Conservation (phyloP, 2,113 vertebrate species). For the Saguinus midas region DNA sequence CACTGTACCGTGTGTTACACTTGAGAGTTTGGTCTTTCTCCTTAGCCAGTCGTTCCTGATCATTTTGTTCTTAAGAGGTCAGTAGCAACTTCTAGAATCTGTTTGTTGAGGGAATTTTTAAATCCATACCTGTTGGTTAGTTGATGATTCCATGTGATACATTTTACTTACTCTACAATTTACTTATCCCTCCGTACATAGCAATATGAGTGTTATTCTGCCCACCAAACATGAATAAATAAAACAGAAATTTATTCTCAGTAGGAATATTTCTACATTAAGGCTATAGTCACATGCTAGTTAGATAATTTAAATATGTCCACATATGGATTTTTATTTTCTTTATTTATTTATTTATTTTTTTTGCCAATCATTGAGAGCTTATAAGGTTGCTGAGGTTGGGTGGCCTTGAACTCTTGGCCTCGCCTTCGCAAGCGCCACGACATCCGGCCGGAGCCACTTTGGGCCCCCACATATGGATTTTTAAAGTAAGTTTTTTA, state of each 20-base stretch:
- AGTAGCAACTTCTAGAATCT: neutral
- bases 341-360: too few relatives aligned
- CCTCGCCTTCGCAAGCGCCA: too few relatives aligned
- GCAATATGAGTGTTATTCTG: neutral
- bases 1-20: neutral
- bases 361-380: too few relatives aligned
- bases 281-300: neutral
- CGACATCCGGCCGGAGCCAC: too few relatives aligned
- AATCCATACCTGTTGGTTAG: neutral
- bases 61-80: neutral
- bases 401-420: too few relatives aligned
- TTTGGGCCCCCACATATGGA: neutral
- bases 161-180: neutral
- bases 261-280: neutral
- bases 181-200: neutral
- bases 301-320: neutral
- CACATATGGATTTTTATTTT: neutral
- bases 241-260: conserved; percentile 23
- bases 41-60: neutral
- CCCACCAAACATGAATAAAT: conserved; percentile 7
- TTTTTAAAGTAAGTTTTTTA: neutral
- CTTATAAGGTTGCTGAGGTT: too few relatives aligned
- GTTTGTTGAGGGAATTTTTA: neutral
- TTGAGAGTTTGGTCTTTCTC: neutral
- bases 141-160: neutral